phyloP scores from a whole-genome alignment of 2,888 invertebrate genomes.

The Lamellibrachia satsuma region DNA sequence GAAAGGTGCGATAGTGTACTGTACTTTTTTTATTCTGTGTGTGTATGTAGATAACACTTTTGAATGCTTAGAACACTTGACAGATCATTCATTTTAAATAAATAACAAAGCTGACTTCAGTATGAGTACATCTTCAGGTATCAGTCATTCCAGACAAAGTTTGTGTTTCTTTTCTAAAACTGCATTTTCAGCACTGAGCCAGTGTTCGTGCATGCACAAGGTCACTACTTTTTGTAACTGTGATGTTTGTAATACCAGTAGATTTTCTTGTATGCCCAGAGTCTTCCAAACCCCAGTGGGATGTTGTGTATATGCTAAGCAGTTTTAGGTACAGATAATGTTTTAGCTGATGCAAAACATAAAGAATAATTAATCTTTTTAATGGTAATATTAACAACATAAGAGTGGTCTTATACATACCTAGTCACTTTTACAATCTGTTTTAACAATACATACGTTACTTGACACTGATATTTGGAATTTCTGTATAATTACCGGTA shows the following conservation, averaged over 20 bases:
- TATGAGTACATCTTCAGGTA: neutral
- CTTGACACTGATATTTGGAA: too few relatives aligned
- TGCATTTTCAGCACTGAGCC: neutral
- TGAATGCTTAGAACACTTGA: neutral
- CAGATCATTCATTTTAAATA: neutral
- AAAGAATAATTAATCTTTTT: neutral
- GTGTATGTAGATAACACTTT: neutral
- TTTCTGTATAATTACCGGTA: too few relatives aligned
- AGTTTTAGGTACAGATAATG: neutral
- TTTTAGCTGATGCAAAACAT: neutral
- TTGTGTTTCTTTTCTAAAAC: neutral
- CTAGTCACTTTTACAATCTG: too few relatives aligned
- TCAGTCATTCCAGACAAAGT: neutral
- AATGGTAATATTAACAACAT: neutral
- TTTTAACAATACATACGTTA: too few relatives aligned
- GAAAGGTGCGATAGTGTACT: neutral
- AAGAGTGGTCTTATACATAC: too few relatives aligned
- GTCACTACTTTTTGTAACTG: neutral
- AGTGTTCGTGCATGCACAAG: neutral
- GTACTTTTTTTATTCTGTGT: neutral
- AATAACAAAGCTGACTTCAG: neutral
- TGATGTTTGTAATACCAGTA: neutral
- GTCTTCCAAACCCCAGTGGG: neutral
- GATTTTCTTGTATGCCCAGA: neutral
- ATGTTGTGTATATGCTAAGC: neutral